phyloP scores from a whole-genome alignment of 2,797 vertebrate species.

The Rhynchotus rufescens region DNA sequence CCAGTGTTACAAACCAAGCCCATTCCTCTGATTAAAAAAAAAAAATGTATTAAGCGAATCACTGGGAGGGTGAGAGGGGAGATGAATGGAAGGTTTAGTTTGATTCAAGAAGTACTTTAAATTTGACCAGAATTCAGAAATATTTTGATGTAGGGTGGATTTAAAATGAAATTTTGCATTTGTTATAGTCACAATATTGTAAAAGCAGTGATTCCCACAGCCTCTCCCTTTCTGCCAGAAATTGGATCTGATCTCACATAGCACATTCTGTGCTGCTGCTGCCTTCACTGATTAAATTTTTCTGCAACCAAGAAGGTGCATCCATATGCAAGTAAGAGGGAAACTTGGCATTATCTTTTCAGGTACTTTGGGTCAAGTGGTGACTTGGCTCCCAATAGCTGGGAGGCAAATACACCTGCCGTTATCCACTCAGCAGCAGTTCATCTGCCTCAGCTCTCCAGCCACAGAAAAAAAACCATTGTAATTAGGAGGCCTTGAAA shows the following conservation, averaged over 20 bases:
- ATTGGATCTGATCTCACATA: background rate
- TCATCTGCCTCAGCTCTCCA: background rate
- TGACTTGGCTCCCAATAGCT: constrained; percentile 43
- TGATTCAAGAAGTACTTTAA: background rate
- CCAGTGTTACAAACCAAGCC: background rate
- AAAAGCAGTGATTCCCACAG: constrained; percentile 23
- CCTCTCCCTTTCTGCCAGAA: background rate
- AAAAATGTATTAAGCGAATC: background rate
- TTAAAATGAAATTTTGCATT: background rate
- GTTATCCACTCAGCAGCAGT: constrained; percentile 35
- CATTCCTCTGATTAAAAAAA: background rate
- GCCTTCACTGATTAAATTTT: constrained; percentile 44
- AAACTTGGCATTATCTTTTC: background rate
- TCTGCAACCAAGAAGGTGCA: constrained; percentile 3
- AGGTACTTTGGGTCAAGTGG: constrained; percentile 31
- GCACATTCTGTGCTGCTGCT: constrained; percentile 5
- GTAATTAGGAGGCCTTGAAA: background rate
- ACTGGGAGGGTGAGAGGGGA: background rate
- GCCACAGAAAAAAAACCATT: background rate
- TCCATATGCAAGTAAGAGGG: background rate
- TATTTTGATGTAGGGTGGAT: background rate
- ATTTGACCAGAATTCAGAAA: background rate
- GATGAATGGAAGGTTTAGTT: background rate
- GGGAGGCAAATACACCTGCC: constrained; percentile 15
- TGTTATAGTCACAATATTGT: background rate